Evolutionary conservation across 2,113 vertebrate genomes (phyloP).

Genomic region (Ellobius talpinus): DNA sequence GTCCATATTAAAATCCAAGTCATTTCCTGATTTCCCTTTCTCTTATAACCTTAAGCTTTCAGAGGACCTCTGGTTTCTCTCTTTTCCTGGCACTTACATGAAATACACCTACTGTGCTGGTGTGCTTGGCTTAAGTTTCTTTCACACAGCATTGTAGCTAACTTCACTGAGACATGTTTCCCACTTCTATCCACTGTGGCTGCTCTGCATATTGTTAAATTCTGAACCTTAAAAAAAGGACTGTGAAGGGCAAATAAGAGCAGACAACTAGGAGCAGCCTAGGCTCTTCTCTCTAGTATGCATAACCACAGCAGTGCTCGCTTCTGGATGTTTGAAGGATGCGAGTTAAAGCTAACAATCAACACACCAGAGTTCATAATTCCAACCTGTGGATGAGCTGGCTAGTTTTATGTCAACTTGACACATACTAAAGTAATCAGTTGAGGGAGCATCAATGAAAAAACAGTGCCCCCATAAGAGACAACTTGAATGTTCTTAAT

Average conservation of each 20-base stretch:
- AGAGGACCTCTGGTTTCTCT: not conserved
- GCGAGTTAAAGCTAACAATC: not conserved
- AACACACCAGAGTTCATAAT: not conserved
- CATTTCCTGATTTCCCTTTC: not conserved
- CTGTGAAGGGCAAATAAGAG: not conserved
- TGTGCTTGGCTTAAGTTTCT: not conserved
- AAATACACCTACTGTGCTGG: not conserved
- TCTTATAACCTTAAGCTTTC: not conserved
- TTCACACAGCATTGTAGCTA: not conserved
- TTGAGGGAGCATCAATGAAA: not conserved
- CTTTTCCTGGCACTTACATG: not conserved
- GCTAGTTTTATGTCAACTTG: not conserved
- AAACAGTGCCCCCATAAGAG: not conserved
- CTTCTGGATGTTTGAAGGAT: not conserved
- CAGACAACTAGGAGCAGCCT: not conserved
- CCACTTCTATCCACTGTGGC: not conserved
- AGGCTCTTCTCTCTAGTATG: not conserved
- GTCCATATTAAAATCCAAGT: not conserved
- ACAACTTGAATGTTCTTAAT: not conserved
- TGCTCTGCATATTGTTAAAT: not conserved
- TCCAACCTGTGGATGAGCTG: not conserved
- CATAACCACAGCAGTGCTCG: not conserved
- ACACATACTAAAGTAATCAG: not conserved
- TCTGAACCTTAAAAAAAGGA: not conserved
- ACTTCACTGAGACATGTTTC: not conserved